Evolutionary conservation across 1,140 invertebrate genomes (phyloP).

Genomic region (Drosophila setifemur): DNA sequence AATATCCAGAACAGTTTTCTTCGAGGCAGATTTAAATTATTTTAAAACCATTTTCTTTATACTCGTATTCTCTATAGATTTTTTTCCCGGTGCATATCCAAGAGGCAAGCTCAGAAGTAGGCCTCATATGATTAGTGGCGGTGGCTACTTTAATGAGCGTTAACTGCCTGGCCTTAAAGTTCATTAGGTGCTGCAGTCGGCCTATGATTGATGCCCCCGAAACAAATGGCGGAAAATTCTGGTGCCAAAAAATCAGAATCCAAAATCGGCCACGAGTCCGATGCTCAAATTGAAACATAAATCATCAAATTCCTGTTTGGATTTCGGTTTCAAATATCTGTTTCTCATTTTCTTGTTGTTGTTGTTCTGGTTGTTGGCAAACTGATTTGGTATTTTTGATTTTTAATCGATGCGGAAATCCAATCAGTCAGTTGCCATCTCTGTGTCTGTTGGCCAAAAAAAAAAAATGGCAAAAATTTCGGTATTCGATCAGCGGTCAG

Average conservation of each 20-base stretch:
- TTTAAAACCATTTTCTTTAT: too few relatives aligned
- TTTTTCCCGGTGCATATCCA: constrained; percentile 1
- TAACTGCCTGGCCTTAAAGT: constrained; percentile 75
- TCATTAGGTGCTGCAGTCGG: constrained; percentile 74
- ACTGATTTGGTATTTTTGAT: constrained; percentile 12
- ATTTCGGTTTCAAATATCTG: constrained; percentile 5
- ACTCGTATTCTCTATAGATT: too few relatives aligned
- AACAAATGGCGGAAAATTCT: constrained; percentile 59
- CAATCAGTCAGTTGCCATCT: constrained; percentile 48
- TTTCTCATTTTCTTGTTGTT: constrained; percentile 55
- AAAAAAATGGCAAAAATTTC: constrained; percentile 40
- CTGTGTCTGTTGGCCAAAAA: constrained; percentile 33
- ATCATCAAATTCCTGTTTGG: constrained; percentile 45
- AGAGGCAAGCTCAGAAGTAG: constrained; percentile 19
- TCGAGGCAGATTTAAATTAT: too few relatives aligned
- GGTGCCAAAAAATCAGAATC: constrained; percentile 66
- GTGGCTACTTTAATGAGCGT: constrained; percentile 79
- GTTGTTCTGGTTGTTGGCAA: too few relatives aligned
- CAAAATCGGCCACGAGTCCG: constrained; percentile 16
- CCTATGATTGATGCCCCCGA: constrained; percentile 61
- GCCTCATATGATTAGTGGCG: constrained; percentile 69
- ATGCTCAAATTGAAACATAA: constrained; percentile 56
- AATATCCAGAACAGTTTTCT: too few relatives aligned
- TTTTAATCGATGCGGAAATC: constrained; percentile 70
- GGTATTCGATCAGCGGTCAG: constrained; percentile 43